Percentiles rank a stretch among this genome's conserved stretches.
Conservation (phyloP, 2,888 invertebrate genomes). For the Plebejus anna region DNA sequence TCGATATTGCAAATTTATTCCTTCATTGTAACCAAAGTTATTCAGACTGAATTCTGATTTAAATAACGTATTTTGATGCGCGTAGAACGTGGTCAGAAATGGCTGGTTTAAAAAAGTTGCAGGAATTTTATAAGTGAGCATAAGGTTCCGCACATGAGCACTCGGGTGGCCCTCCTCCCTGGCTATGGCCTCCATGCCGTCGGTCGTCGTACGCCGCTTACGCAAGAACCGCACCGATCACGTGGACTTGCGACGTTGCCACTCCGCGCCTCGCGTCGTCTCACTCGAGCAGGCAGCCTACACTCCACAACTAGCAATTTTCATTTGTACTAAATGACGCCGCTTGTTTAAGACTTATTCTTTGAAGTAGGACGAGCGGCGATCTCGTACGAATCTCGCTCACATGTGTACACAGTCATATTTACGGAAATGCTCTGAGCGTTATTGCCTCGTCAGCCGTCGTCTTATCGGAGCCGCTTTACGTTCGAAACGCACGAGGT, state of each 20-base stretch:
- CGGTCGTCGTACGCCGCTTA: constrained; percentile 70
- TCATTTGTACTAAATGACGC: constrained; percentile 73
- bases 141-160: constrained; percentile 42
- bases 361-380: constrained; percentile 62
- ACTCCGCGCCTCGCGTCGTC: constrained; percentile 55
- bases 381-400: constrained; percentile 47
- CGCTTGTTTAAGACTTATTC: constrained; percentile 67
- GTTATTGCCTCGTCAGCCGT: constrained; percentile 11
- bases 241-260: constrained; percentile 74
- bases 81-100: background rate
- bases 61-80: background rate
- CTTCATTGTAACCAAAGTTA: constrained; percentile 28
- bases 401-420: constrained; percentile 36
- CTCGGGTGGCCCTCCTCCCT: constrained; percentile 42
- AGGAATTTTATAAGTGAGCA: background rate
- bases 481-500: constrained; percentile 5
- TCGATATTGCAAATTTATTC: background rate
- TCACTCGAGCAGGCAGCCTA: constrained; percentile 59
- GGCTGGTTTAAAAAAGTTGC: background rate
- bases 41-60: background rate
- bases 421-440: constrained; percentile 43
- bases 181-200: constrained; percentile 51
- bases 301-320: constrained; percentile 65
- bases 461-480: constrained; percentile 21
- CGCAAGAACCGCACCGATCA: constrained; percentile 75